Percentiles rank a stretch among this genome's conserved stretches.
phyloP scores from a whole-genome alignment of 2,113 vertebrate species.

The Ceyx cyanopectus region DNA sequence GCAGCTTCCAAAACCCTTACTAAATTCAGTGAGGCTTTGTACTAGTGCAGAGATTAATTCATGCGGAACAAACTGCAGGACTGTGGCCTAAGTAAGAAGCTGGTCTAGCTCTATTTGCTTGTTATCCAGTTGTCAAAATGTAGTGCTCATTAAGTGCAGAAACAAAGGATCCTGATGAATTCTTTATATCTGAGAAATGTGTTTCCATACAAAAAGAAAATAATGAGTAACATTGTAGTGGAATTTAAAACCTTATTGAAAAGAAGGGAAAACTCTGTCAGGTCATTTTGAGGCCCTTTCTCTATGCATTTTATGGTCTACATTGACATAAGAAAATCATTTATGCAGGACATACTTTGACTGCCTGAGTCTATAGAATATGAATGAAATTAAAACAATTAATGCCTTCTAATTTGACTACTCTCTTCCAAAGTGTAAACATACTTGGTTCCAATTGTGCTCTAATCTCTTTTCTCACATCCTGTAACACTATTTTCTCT shows the following conservation, averaged over 20 bases:
- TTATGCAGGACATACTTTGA: neutral
- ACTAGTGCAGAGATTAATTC: slow-evolving; percentile 8
- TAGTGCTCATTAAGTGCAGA: slow-evolving; percentile 50
- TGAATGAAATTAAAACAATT: neutral
- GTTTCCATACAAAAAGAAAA: slow-evolving; percentile 18
- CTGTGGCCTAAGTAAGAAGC: slow-evolving; percentile 20
- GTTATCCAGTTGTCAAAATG: slow-evolving; percentile 54
- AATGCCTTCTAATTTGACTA: neutral
- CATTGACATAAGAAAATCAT: neutral
- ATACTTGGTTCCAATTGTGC: neutral
- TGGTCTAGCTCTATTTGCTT: slow-evolving; percentile 24
- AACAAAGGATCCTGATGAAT: slow-evolving; percentile 53
- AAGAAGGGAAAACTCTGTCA: neutral
- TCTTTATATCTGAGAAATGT: slow-evolving; percentile 58
- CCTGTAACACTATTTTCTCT: neutral
- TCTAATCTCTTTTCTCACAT: neutral
- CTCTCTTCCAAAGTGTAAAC: neutral
- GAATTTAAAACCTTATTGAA: slow-evolving; percentile 1
- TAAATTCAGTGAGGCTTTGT: slow-evolving; percentile 38
- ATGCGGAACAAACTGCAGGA: slow-evolving; percentile 50
- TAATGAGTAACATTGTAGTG: neutral
- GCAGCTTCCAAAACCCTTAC: slow-evolving; percentile 16
- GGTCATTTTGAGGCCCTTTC: neutral
- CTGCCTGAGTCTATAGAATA: neutral
- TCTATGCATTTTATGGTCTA: neutral